Evolutionary conservation across 2,888 invertebrate genomes (phyloP).

Genomic region (Rosalia funebris): DNA sequence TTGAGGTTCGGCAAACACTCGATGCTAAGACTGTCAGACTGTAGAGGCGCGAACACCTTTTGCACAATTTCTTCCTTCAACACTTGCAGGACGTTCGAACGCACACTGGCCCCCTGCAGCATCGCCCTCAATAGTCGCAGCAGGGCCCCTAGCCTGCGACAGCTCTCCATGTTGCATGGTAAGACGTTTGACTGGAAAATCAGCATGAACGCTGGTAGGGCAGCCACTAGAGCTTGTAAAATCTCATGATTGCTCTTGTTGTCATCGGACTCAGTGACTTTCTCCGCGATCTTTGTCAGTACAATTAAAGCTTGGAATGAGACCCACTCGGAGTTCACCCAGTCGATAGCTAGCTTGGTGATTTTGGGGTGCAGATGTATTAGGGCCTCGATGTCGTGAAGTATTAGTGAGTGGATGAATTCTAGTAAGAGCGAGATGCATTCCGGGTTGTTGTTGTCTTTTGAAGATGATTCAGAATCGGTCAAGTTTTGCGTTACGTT

Average conservation of each 20-base stretch:
- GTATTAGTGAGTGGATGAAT: slow-evolving; percentile 65
- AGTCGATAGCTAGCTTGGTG: slow-evolving; percentile 64
- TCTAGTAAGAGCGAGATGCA: slow-evolving; percentile 66
- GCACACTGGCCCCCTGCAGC: slow-evolving; percentile 53
- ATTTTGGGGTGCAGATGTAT: slow-evolving; percentile 61
- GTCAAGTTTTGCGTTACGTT: slow-evolving; percentile 33
- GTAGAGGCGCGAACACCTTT: slow-evolving; percentile 61
- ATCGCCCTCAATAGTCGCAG: slow-evolving; percentile 66
- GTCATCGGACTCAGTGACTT: slow-evolving; percentile 48
- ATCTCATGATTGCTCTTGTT: slow-evolving; percentile 39
- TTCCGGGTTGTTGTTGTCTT: slow-evolving; percentile 57
- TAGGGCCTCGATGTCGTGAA: slow-evolving; percentile 62
- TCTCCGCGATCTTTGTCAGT: slow-evolving; percentile 61
- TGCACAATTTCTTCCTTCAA: slow-evolving; percentile 47
- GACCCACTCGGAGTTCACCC: slow-evolving; percentile 64
- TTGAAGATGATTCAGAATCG: slow-evolving; percentile 29
- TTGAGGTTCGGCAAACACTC: slow-evolving; percentile 35
- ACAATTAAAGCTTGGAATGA: slow-evolving; percentile 64
- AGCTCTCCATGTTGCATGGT: slow-evolving; percentile 47
- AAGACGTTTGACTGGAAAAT: slow-evolving; percentile 52
- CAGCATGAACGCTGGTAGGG: slow-evolving; percentile 63
- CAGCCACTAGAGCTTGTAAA: slow-evolving; percentile 55
- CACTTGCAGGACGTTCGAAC: slow-evolving; percentile 6
- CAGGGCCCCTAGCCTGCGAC: slow-evolving; percentile 61
- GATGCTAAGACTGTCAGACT: slow-evolving; percentile 51